Evolutionary conservation across 2,113 vertebrate species (phyloP), one percentile per base, ranked within the genome.

Genomic region (Oncorhynchus clarkii): DNA sequence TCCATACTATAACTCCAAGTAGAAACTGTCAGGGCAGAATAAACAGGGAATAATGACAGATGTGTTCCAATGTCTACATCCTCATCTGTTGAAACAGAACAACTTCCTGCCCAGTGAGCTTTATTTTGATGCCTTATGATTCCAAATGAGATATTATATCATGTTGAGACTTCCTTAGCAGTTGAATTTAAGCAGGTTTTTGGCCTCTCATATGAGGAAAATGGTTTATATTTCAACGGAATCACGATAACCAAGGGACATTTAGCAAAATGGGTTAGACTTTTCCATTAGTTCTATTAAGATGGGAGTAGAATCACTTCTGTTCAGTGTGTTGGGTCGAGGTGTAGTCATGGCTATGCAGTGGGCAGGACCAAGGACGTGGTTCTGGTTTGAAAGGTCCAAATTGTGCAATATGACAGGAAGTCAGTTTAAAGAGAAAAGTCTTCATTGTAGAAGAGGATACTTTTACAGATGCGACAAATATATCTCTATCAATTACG

Each of bases 101-200:
- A 62, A 62, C 8, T 7, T 62, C 59, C 59, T 22, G 8, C 9
- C 18, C n/a, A 24, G n/a, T 24, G n/a, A n/a, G 12, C 70, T 73
- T 68, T 79, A 68, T 67, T 72, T 51, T 85, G 34, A 75, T 88
- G 90, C 86, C 88, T 89, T 90, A 89, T 85, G 72, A 73, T 72
- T 80, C 66, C 18, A 9, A 62, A 62, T 62, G 5, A 9, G 59
- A 24, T 57, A 57, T 57, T 57, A 18, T 6, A n/a, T n/a, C 54
- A 20, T 16, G 7, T 62, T 62, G 59, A 62, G n/a, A 24, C 2
- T 62, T 8, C 59, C 7, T 62, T 62, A n/a, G 59, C 18, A 16
- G 59, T 62, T 0, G 0, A 62, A 62, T 62, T n/a, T 5, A 24
- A 9, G 14, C 59, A 57, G 51, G 13, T 14, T 57, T 57, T 57